These are phyloP conservation scores for Octodonta nipae DNA, from an alignment of 2,888 invertebrate genomes.

Conservation along the genomic window DNA sequence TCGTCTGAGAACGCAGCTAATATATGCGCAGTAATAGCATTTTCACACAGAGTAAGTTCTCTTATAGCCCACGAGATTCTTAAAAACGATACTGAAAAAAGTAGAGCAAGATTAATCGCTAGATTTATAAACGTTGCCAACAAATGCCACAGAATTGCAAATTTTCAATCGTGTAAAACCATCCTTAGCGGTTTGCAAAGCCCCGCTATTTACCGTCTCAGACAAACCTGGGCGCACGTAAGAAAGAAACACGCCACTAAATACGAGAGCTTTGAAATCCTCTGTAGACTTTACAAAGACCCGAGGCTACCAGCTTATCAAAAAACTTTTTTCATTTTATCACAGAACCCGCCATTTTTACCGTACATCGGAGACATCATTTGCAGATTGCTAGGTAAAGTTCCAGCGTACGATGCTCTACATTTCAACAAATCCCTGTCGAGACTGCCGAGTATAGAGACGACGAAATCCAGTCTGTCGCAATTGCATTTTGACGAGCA, in stretches of 20 bases:
- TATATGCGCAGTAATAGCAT: constrained; percentile 39
- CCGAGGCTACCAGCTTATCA: constrained; percentile 33
- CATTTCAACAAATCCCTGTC: constrained; percentile 10
- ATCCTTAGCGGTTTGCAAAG: constrained; percentile 40
- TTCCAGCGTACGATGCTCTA: constrained; percentile 24
- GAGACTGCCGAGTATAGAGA: constrained; percentile 13
- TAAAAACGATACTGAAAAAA: constrained; percentile 31
- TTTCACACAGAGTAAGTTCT: constrained; percentile 40
- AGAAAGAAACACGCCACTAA: constrained; percentile 39
- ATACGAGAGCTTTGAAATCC: constrained; percentile 38
- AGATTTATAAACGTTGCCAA: constrained; percentile 42
- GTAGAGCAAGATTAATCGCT: constrained; percentile 40
- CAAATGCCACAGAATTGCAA: constrained; percentile 39
- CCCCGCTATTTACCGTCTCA: constrained; percentile 40
- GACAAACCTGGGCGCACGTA: constrained; percentile 39
- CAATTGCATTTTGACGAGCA: background rate
- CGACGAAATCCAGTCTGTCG: constrained; percentile 9
- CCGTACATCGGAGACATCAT: constrained; percentile 40
- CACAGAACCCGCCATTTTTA: constrained; percentile 33
- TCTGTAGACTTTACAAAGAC: constrained; percentile 38
- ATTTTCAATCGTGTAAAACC: constrained; percentile 41
- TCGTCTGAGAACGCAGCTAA: constrained; percentile 40
- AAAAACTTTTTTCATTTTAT: constrained; percentile 32
- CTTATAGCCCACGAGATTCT: constrained; percentile 39
- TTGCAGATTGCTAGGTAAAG: constrained; percentile 31